Percentiles rank a stretch among this genome's conserved stretches.
Evolutionary conservation across 1,140 invertebrate species (phyloP).

Genomic region (Cylas formicarius): DNA sequence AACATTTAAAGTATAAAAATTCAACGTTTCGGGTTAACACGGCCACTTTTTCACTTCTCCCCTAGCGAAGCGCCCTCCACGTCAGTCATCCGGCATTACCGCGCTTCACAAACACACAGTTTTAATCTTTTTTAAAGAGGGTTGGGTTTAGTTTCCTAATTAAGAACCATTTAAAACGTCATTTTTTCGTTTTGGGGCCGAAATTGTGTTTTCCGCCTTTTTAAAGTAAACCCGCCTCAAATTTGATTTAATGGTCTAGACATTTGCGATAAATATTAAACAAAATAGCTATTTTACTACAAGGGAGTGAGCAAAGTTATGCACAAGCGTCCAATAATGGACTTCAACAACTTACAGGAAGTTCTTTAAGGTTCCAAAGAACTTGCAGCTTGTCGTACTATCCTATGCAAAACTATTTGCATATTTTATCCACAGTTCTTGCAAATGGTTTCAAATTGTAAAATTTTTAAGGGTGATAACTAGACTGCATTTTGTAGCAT

Average conservation of each 20-base stretch:
- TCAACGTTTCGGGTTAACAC: conserved; percentile 31
- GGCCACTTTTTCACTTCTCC: conserved; percentile 29
- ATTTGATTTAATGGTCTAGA: neutral
- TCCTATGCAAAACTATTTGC: too few relatives aligned
- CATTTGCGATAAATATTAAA: neutral
- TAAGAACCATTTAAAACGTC: conserved; percentile 42
- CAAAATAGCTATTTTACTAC: too few relatives aligned
- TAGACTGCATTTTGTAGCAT: too few relatives aligned
- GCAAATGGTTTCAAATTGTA: too few relatives aligned
- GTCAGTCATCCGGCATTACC: conserved; percentile 41
- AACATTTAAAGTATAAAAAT: conserved; percentile 31
- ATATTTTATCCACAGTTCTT: too few relatives aligned
- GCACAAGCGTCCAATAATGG: too few relatives aligned
- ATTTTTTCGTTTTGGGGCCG: conserved; percentile 34
- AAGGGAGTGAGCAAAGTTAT: too few relatives aligned
- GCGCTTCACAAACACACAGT: conserved; percentile 41
- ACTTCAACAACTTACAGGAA: too few relatives aligned
- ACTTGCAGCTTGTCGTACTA: too few relatives aligned
- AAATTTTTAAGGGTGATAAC: too few relatives aligned
- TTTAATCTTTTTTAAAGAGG: conserved; percentile 43
- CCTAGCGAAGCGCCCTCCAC: conserved; percentile 25
- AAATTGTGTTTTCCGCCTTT: conserved; percentile 25
- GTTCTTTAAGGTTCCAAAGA: too few relatives aligned
- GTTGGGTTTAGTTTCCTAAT: conserved; percentile 41
- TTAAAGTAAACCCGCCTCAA: conserved; percentile 11